Percentiles rank a stretch among this genome's conserved stretches.
These are phyloP conservation scores for Dryobota labecula DNA, from an alignment of 2,888 invertebrate species.

Conservation along the genomic window DNA sequence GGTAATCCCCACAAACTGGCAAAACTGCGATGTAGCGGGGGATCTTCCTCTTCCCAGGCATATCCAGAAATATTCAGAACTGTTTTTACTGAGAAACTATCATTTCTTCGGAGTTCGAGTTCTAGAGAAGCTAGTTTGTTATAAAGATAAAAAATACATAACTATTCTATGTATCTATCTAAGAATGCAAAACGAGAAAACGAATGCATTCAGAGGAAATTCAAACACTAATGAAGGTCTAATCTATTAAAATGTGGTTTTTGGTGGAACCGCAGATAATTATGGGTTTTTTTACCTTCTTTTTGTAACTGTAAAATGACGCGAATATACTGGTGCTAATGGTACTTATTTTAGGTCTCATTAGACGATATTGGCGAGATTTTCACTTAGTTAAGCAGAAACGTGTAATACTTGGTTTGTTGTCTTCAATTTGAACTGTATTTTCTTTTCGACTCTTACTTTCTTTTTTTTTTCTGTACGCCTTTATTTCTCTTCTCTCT, in stretches of 20 bases:
- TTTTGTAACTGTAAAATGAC: background rate
- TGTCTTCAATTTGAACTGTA: background rate
- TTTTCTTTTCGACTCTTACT: background rate
- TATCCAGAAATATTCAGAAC: no score
- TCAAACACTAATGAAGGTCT: background rate
- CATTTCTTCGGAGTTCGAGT: no score
- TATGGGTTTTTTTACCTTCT: background rate
- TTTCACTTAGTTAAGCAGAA: background rate
- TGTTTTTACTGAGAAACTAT: no score
- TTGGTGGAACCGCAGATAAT: background rate
- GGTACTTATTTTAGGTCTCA: constrained; percentile 15
- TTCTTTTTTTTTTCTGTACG: background rate
- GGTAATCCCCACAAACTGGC: no score
- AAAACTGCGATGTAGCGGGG: no score
- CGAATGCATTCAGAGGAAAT: background rate
- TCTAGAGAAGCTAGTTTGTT: no score
- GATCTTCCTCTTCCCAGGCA: no score
- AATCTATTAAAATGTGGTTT: background rate
- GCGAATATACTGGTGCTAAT: no score
- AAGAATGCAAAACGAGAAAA: background rate
- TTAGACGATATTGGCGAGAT: constrained; percentile 8
- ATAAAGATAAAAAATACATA: background rate
- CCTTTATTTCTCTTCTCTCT: no score
- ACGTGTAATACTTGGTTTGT: background rate
- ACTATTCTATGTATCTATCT: background rate